Conservation (phyloP, 2,113 vertebrate species). For the Zeus faber region DNA sequence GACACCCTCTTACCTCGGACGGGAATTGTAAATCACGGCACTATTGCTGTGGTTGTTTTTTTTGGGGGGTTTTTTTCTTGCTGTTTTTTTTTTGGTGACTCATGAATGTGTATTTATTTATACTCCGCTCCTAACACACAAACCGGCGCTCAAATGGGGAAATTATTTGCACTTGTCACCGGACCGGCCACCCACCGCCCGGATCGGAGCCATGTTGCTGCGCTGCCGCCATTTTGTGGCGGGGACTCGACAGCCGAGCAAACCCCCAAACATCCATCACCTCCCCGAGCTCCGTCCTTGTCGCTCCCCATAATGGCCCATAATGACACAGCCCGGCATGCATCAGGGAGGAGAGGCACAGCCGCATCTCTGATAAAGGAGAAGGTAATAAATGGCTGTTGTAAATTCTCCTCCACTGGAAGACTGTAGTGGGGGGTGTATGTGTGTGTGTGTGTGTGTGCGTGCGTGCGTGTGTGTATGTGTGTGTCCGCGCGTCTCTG, state of each 20-base stretch:
- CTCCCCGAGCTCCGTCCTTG: conserved; percentile 55
- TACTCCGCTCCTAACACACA: background rate
- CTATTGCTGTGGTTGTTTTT: conserved; percentile 3
- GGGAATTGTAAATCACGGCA: conserved; percentile 8
- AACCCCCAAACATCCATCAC: conserved; percentile 64
- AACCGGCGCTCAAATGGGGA: conserved; percentile 25
- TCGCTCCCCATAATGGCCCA: conserved; percentile 57
- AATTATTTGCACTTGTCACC: conserved; percentile 17
- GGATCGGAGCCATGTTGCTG: conserved; percentile 59
- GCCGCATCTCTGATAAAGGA: conserved; percentile 60
- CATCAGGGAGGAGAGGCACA: conserved; percentile 30
- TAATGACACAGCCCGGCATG: conserved; percentile 44
- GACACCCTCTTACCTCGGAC: conserved; percentile 27
- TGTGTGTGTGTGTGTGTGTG: background rate
- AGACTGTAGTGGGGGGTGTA: conserved; percentile 1
- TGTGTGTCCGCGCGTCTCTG: conserved; percentile 23
- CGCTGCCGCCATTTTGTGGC: conserved; percentile 68
- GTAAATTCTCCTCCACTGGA: conserved; percentile 57
- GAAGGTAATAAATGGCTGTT: conserved; percentile 59
- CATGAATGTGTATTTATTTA: background rate
- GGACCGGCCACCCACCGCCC: conserved; percentile 28
- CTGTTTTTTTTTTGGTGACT: background rate
- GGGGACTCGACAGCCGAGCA: no score
- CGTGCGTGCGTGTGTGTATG: conserved; percentile 12
- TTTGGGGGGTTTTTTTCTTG: no score